Base-by-base conservation (phyloP, 2,113 vertebrate genomes). In the Eulemur macaco region DNA sequence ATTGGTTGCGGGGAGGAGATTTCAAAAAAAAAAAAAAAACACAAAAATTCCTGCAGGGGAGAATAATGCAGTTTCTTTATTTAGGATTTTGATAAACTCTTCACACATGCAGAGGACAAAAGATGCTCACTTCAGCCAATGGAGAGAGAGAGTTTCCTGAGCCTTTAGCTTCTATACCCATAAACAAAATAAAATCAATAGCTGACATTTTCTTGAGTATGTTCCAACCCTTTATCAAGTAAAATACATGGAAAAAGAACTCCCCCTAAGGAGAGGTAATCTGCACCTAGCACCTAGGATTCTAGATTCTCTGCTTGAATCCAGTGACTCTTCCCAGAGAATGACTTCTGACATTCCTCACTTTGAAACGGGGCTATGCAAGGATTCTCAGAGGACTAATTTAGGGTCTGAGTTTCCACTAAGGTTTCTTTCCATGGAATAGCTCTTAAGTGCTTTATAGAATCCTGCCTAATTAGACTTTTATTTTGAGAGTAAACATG, bases 401-500 rank as follows among this genome's bases (percentile, higher is more conserved):
- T 63, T 56, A 91, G 45, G 42, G 42, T 96, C 56, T 93, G 17
- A 77, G 8, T 86, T 83, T 82, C 82, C 8, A 88, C 39, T 20
- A 80, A 80, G 77, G 37, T 82, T 85, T 54, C 37, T 8, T 31
- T 74, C 37, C 25, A 80, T 85, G 64, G 54, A 93, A 5, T 50
- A 76, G 27, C 18, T 94, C 64, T 47, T 54, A 64, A 74, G 54
- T 66, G 73, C 60, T 86, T 91, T 64, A 83, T 15, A 96, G 74
- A 93, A 86, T 71, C 27, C 78, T 71, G n/a, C 73, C 31, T 88
- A 47, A 8, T 81, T 80, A 80, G 42, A 83, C 15, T 86, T 90
- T 88, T 63, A 91, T 39, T 76, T 34, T 90, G 50, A 92, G 13
- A 92, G 39, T 94, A 64, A 94, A 82, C 82, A 92, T 71, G 34